These are phyloP conservation scores for Cebus imitator DNA, from an alignment of 2,113 vertebrate species.

Conservation along the genomic window DNA sequence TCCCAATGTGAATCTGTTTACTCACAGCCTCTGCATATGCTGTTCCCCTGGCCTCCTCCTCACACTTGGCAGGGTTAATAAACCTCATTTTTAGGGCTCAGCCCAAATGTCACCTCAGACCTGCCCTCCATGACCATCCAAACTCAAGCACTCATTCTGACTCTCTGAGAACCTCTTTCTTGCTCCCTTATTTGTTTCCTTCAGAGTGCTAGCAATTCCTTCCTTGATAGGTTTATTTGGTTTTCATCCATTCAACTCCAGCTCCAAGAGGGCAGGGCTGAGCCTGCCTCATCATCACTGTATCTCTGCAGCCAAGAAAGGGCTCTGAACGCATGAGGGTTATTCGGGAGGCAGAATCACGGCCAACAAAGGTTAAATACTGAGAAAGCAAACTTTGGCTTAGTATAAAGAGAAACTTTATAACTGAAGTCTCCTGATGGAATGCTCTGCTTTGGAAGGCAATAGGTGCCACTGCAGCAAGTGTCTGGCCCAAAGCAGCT, in stretches of 20 bases:
- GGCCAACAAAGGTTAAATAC: neutral
- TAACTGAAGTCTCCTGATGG: neutral
- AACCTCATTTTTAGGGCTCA: neutral
- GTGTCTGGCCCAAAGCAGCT: neutral
- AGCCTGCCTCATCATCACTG: neutral
- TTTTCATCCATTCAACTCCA: neutral
- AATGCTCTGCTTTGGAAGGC: neutral
- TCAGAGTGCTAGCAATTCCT: neutral
- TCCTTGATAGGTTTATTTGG: neutral
- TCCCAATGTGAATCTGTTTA: neutral
- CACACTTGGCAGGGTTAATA: rapidly evolving
- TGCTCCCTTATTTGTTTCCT: neutral
- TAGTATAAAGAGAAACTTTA: neutral
- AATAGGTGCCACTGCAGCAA: neutral
- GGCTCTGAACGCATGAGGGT: neutral
- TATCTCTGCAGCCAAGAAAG: neutral
- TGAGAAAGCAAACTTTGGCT: neutral
- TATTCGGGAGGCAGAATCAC: neutral
- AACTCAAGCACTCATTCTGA: neutral
- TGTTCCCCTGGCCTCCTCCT: too few species aligned
- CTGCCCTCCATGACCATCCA: too few species aligned
- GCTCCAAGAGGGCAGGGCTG: neutral
- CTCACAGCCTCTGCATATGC: too few species aligned
- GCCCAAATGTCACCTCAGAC: neutral
- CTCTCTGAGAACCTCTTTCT: neutral